These are phyloP conservation scores for Melanophora roralis DNA, from an alignment of 2,888 invertebrate genomes.

Conservation along the genomic window DNA sequence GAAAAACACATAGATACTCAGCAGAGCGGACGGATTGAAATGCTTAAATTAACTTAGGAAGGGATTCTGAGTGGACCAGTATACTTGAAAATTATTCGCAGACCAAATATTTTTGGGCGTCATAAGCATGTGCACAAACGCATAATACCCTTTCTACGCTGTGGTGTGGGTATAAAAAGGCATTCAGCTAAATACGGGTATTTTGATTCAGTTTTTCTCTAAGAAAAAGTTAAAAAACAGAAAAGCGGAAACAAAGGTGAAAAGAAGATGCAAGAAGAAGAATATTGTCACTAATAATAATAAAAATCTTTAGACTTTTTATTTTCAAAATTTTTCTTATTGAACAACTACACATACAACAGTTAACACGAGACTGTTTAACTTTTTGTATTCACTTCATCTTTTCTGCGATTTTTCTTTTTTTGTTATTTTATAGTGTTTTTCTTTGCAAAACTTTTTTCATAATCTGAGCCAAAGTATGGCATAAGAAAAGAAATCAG, in stretches of 20 bases:
- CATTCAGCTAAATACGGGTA: conserved; percentile 31
- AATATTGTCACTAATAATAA: conserved; percentile 44
- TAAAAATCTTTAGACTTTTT: conserved; percentile 49
- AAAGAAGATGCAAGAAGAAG: not conserved
- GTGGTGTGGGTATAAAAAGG: too few relatives aligned
- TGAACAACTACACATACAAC: conserved; percentile 27
- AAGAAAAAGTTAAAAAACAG: not conserved
- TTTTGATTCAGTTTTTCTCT: conserved; percentile 21
- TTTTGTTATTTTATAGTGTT: not conserved
- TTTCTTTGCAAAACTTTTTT: conserved; percentile 31
- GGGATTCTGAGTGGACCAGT: too few relatives aligned
- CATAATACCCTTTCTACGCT: too few relatives aligned
- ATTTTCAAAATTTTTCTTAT: not conserved
- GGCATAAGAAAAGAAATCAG: conserved; percentile 1
- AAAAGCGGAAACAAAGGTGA: not conserved
- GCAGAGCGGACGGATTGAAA: too few relatives aligned
- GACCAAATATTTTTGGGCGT: too few relatives aligned
- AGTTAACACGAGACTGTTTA: conserved; percentile 55
- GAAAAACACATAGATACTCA: too few relatives aligned
- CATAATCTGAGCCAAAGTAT: conserved; percentile 30
- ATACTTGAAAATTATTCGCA: too few relatives aligned
- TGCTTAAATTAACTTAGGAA: too few relatives aligned
- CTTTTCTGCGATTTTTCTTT: conserved; percentile 24
- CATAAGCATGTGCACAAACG: too few relatives aligned
- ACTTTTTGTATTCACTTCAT: conserved; percentile 49